Conservation (phyloP, 2,797 vertebrate genomes). For the Hippoglossus hippoglossus region DNA sequence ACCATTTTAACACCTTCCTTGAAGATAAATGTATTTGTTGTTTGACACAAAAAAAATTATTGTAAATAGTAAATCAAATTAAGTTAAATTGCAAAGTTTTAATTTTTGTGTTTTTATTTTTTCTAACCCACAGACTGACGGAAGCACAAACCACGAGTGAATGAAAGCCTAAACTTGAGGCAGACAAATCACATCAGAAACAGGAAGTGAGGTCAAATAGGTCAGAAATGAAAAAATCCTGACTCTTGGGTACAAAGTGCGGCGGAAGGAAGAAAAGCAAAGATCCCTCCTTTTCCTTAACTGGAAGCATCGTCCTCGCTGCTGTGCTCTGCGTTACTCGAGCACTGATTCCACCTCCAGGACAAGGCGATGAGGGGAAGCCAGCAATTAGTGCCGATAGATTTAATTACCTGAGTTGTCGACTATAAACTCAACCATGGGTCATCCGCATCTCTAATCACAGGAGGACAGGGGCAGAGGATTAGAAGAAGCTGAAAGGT, state of each 20-base stretch:
- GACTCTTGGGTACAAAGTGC: neutral
- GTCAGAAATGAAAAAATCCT: neutral
- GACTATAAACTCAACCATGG: constrained; percentile 39
- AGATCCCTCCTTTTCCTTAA: neutral
- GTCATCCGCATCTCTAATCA: constrained; percentile 27
- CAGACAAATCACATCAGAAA: constrained; percentile 11
- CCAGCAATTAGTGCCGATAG: constrained; percentile 52
- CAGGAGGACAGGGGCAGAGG: constrained; percentile 20
- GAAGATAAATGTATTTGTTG: too few relatives aligned
- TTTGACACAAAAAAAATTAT: neutral
- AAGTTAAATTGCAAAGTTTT: too few relatives aligned
- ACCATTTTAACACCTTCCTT: too few relatives aligned
- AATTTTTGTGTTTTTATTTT: too few relatives aligned
- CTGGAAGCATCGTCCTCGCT: neutral
- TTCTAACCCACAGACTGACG: too few relatives aligned
- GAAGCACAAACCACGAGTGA: neutral
- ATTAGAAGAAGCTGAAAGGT: constrained; percentile 53
- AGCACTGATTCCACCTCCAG: constrained; percentile 11
- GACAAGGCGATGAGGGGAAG: constrained; percentile 36
- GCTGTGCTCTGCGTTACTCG: constrained; percentile 5
- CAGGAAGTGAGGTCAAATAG: constrained; percentile 16
- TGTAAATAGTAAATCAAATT: too few relatives aligned
- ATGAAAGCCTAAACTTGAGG: constrained; percentile 4
- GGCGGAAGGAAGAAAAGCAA: constrained; percentile 13
- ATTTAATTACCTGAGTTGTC: constrained; percentile 60